Base-by-base conservation (phyloP, 2,888 invertebrate genomes). In the Tenthredo notha region DNA sequence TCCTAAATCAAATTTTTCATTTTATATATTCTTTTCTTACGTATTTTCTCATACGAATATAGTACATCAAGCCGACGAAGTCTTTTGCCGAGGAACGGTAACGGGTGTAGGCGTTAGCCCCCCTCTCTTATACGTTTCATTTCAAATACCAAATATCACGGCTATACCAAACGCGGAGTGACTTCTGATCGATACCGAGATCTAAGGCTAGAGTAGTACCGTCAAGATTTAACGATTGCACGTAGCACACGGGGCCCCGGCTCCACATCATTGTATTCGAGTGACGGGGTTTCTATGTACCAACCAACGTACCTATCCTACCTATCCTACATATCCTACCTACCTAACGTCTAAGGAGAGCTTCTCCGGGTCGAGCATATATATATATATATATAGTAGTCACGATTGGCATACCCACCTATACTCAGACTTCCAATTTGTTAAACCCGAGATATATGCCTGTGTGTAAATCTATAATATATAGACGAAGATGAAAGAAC, bases 141-240 rank as follows among this genome's bases (percentile, higher is more conserved):
- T 77, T 54, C 77, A 50, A 50, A 50, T 33, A 25, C 77, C 50
- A 5, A 77, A 77, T 77, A 50, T 77, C 50, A 77, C 21, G 84
- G 58, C 33, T 80, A 47, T 43, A 40, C 72, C 72, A 65, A 37
- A 72, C 40, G 21, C 74, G 74, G 75, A 84, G 65, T 84, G 85
- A 85, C 85, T 85, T 85, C 85, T 82, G 85, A 85, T 85, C 85
- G 85, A 85, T 85, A 85, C 61, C 15, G 50, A 50, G 50, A 77
- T 29, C 77, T 29, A n/a, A 18, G n/a, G 50, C 18, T 7, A 21
- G n/a, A 47, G 54, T 33, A 50, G 40, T 40, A 80, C 21, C 83
- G 83, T 83, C 83, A 50, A 83, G 83, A 83, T 83, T 83, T 47
- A 15, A 83, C 83, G 83, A 83, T 83, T 83, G 83, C 47, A 67